Evolutionary conservation across 35 echinoderm and acorn worm genomes (phyloP).

Genomic region (Anneissia japonica): DNA sequence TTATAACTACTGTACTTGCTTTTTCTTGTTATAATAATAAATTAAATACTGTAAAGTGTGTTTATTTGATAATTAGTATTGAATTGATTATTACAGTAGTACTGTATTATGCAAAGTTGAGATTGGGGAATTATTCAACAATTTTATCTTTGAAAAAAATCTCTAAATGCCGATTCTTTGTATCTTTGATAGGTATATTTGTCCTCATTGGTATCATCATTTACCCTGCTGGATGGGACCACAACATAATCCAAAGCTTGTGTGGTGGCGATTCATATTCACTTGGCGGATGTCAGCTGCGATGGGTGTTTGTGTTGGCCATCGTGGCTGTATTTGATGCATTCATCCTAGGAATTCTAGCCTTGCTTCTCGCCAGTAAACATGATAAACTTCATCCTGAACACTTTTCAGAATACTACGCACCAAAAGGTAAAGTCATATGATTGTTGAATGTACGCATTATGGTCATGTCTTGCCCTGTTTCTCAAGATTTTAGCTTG

Average conservation of each 20-base stretch:
- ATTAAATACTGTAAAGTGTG: too few species aligned
- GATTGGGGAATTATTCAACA: too few species aligned
- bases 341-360: conserved; percentile 68
- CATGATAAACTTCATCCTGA: conserved; percentile 81
- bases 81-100: too few species aligned
- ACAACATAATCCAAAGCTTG: conserved; percentile 4
- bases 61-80: too few species aligned
- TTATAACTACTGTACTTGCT: too few species aligned
- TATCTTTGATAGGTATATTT: conserved; percentile 43
- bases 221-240: conserved; percentile 58
- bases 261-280: conserved; percentile 30
- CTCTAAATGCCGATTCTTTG: too few species aligned
- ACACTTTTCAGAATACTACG: conserved; percentile 79
- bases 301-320: conserved; percentile 89
- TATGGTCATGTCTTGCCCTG: too few species aligned
- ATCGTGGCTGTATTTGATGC: conserved; percentile 95
- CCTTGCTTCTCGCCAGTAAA: conserved; percentile 78
- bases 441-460: too few species aligned
- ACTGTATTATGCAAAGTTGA: too few species aligned
- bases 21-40: too few species aligned
- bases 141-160: too few species aligned
- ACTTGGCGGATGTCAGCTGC: conserved; percentile 33
- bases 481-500: too few species aligned
- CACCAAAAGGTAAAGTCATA: conserved; percentile 33
- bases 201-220: conserved; percentile 63